Base-by-base conservation (phyloP, 2,888 invertebrate species). In the Cremastinae sp. region DNA sequence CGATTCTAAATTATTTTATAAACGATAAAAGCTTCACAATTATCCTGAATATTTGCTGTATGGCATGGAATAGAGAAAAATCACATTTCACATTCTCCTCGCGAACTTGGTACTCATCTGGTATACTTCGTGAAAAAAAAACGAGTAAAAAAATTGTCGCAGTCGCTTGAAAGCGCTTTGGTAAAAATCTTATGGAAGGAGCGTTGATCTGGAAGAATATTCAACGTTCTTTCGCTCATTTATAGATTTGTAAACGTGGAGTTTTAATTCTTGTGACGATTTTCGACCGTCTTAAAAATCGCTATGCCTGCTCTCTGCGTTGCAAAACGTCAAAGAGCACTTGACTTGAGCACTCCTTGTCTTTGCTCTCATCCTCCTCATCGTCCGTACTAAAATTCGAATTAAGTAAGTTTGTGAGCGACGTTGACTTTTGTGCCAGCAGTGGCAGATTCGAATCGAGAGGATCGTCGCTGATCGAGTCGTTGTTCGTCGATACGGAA, bases 291-390 rank as follows among this genome's bases (percentile, higher is more conserved):
- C 53, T 79, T 12, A 16, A 16, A 74, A n/a, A 22, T 59, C 9
- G 41, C 68, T 75, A 76, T 72, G 76, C 79, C 74, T 86, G 85
- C 80, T 89, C 89, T 77, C 89, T 84, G 75, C 88, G 87, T 80
- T 89, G 88, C 49, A 92, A 85, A 82, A 92, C 91, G 80, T 91
- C 90, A 68, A 91, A 91, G 45, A 92, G 83, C 78, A 91, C 88
- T 85, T 91, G 90, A 49, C 90, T 90, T 75, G 91, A 91, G 83
- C 89, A 91, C 77, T 90, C 90, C 79, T 88, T 90, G 39, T 86
- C 89, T 47, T 89, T 90, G 61, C 84, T 61, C 68, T 81, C 78
- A 9, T 82, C 81, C n/a, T 85, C 85, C 12, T 89, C 89, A 41
- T 89, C 89, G 66, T 89, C 89, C 1, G 89, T 88, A 70, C 89